Conservation (phyloP, 2,797 vertebrate species). For the Danio choprae region DNA sequence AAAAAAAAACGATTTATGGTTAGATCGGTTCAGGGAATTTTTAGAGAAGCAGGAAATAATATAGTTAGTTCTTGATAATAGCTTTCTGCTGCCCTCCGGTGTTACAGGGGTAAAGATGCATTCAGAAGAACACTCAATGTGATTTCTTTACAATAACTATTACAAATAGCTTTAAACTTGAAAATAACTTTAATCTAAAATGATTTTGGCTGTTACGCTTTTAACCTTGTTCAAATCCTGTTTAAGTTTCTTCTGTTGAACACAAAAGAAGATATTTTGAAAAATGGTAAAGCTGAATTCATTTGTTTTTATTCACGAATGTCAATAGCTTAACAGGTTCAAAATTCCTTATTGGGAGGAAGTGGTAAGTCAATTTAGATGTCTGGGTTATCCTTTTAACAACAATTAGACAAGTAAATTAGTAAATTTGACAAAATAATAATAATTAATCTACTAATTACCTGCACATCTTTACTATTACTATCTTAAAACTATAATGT, state of each 20-base stretch:
- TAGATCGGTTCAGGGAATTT: not conserved
- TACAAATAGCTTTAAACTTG: not conserved
- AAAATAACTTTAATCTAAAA: no score
- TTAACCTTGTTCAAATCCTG: no score
- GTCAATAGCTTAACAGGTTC: no score
- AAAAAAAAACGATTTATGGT: not conserved
- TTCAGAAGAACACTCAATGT: not conserved
- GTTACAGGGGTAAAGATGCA: constrained; percentile 1
- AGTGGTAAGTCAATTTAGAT: no score
- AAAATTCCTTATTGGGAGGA: no score
- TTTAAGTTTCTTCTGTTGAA: no score
- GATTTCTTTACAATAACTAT: not conserved
- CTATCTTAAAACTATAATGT: not conserved
- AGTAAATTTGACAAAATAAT: no score
- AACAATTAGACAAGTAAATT: not conserved
- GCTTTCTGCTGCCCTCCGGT: constrained; percentile 56
- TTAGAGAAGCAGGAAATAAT: not conserved
- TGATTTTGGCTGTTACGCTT: no score
- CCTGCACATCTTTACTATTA: not conserved
- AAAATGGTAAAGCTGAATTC: no score
- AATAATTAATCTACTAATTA: not conserved
- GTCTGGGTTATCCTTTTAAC: no score
- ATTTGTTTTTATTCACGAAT: no score
- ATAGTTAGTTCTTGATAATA: not conserved
- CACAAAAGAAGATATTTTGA: no score